Conservation (phyloP, 2,888 invertebrate genomes). For the Ectobius pallidus region DNA sequence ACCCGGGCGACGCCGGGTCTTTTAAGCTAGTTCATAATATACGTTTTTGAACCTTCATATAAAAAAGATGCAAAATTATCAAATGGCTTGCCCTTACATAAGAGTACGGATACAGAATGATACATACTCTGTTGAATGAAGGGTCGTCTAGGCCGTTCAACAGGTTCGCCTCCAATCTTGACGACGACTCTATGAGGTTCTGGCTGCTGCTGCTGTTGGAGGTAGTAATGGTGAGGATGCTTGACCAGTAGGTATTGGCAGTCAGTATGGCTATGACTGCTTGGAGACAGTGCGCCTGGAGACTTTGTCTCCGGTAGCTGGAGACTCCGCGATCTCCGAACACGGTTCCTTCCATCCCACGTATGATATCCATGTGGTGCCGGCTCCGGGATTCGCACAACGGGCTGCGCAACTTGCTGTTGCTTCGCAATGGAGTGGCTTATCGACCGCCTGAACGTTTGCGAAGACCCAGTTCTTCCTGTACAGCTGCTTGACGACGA, state of each 20-base stretch:
- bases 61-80: no score
- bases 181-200: slow-evolving; percentile 53
- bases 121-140: slow-evolving; percentile 51
- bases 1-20: no score
- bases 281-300: slow-evolving; percentile 53
- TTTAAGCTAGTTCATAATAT: no score
- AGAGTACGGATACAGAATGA: no score
- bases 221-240: slow-evolving; percentile 33
- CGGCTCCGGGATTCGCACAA: neutral
- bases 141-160: slow-evolving; percentile 47
- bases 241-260: slow-evolving; percentile 49
- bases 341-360: slow-evolving; percentile 50
- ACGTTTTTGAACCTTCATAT: no score
- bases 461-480: neutral
- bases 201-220: slow-evolving; percentile 37
- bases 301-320: slow-evolving; percentile 67
- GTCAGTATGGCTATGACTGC: slow-evolving; percentile 38
- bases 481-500: slow-evolving; percentile 48
- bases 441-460: neutral
- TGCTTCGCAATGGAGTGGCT: slow-evolving; percentile 9
- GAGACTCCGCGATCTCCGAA: slow-evolving; percentile 64
- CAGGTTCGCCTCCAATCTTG: slow-evolving; percentile 51
- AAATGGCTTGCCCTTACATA: no score
- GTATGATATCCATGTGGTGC: slow-evolving; percentile 36
- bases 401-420: slow-evolving; percentile 22